A percentile compares a stretch with the other conserved stretches of the same genome.
These are phyloP conservation scores for Xenopus petersii DNA, from an alignment of 2,797 vertebrate genomes.

Conservation along the genomic window DNA sequence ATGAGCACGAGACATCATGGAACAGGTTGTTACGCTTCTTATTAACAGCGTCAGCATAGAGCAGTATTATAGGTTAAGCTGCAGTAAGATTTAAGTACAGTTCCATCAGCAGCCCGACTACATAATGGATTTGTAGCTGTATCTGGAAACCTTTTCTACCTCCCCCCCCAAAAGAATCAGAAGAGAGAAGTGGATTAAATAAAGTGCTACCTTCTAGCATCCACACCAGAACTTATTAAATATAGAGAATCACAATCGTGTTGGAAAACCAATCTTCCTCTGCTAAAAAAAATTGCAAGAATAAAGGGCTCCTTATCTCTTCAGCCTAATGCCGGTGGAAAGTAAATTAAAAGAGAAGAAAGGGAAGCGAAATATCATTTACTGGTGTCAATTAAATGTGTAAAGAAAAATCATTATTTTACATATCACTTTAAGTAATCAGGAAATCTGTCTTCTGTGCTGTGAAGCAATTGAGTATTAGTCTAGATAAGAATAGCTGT, in stretches of 20 bases:
- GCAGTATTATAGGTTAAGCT: constrained; percentile 34
- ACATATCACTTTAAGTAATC: constrained; percentile 19
- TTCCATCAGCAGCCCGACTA: constrained; percentile 46
- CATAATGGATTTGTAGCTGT: constrained; percentile 45
- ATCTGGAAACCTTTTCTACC: constrained; percentile 50
- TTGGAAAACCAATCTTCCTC: background rate
- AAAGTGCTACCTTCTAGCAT: constrained; percentile 38
- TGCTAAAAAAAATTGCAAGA: background rate
- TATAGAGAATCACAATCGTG: constrained; percentile 20
- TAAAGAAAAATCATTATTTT: constrained; percentile 41
- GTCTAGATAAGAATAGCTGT: constrained; percentile 7
- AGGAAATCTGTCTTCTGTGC: constrained; percentile 13
- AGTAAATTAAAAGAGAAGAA: constrained; percentile 24
- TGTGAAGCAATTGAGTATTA: constrained; percentile 3
- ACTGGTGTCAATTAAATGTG: background rate
- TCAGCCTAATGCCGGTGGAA: constrained; percentile 1
- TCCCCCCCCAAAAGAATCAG: constrained; percentile 49
- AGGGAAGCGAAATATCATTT: constrained; percentile 31
- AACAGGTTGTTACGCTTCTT: constrained; percentile 50
- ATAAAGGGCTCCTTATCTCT: constrained; percentile 27
- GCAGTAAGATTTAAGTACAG: constrained; percentile 34
- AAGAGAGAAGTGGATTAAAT: constrained; percentile 51
- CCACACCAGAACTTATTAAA: constrained; percentile 29
- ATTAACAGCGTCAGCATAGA: constrained; percentile 34
- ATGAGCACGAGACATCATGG: constrained; percentile 30